Evolutionary conservation across 2,113 vertebrate genomes (phyloP).

Genomic region (Podiceps cristatus): DNA sequence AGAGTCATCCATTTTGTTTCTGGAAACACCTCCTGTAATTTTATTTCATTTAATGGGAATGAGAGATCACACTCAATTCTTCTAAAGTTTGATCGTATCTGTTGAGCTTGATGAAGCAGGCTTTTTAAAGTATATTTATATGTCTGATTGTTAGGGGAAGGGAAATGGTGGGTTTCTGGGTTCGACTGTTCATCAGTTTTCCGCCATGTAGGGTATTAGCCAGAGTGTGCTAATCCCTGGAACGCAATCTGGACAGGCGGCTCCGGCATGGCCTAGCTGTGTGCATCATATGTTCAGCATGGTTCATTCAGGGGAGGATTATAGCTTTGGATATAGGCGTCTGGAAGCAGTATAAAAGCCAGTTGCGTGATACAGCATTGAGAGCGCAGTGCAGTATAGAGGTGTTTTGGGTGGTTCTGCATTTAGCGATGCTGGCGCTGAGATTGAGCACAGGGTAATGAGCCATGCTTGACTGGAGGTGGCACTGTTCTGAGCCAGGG

Average conservation of each 20-base stretch:
- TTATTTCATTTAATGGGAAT: not conserved
- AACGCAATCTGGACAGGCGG: fast-evolving
- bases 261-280: not conserved
- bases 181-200: not conserved
- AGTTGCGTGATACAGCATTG: not conserved
- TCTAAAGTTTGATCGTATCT: fast-evolving
- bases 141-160: not conserved
- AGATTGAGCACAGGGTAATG: not conserved
- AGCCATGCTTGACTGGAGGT: not conserved
- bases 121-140: not conserved
- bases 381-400: not conserved
- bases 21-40: not conserved
- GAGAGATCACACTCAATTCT: fast-evolving
- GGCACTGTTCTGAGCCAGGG: not conserved
- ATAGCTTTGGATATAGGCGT: not conserved
- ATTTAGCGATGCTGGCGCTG: not conserved
- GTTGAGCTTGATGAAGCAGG: not conserved
- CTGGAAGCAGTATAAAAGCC: not conserved
- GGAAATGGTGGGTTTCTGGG: not conserved
- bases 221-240: not conserved
- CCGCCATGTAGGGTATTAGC: fast-evolving
- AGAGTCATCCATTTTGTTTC: not conserved
- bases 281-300: too few species aligned
- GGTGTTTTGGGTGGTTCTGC: not conserved
- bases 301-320: not conserved